phyloP scores from a whole-genome alignment of 2,888 invertebrate genomes.

The Peribatodes rhomboidaria region DNA sequence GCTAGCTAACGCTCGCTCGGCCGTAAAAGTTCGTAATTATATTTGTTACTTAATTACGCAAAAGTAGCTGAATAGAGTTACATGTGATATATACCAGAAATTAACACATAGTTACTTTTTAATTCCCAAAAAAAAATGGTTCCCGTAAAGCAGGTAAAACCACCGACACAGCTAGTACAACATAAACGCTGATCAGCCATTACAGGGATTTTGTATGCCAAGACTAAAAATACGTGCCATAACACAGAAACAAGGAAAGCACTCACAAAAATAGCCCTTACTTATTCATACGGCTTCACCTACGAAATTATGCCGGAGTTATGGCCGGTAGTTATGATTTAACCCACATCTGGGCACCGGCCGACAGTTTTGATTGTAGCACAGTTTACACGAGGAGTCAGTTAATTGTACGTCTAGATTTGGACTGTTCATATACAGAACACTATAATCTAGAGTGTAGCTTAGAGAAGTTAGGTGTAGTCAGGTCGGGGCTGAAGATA shows the following conservation, averaged over 20 bases:
- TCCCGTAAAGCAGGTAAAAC: too few relatives aligned
- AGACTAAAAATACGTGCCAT: not conserved
- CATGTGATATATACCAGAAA: too few relatives aligned
- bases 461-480: too few relatives aligned
- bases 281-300: slow-evolving; percentile 30
- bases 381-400: not conserved
- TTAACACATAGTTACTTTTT: too few relatives aligned
- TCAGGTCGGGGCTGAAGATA: too few relatives aligned
- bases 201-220: too few relatives aligned
- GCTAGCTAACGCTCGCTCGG: too few relatives aligned
- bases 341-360: slow-evolving; percentile 31
- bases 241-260: slow-evolving; percentile 27
- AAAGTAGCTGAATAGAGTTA: too few relatives aligned
- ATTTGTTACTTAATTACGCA: too few relatives aligned
- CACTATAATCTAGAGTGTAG: not conserved
- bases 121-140: too few relatives aligned
- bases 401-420: not conserved
- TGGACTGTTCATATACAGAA: not conserved
- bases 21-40: too few relatives aligned
- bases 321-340: slow-evolving; percentile 33
- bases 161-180: not conserved
- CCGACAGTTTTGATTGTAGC: slow-evolving; percentile 1
- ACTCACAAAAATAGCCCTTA: slow-evolving; percentile 26
- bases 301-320: slow-evolving; percentile 29
- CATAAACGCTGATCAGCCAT: too few relatives aligned